Evolutionary conservation across 2,113 vertebrate species (phyloP).

Genomic region (Poecilia latipinna): DNA sequence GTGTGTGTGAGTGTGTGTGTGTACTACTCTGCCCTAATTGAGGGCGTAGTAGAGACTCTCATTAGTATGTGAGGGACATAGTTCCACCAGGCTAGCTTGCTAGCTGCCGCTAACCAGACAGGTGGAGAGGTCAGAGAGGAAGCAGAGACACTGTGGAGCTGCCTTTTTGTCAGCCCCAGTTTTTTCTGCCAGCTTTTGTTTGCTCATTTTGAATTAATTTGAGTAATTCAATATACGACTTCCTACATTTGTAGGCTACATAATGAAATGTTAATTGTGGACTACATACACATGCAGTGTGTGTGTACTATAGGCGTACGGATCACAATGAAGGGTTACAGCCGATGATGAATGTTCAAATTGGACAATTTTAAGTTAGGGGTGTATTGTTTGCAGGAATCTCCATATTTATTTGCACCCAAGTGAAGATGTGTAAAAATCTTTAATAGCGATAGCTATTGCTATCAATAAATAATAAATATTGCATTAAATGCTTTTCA

Average conservation of each 20-base stretch:
- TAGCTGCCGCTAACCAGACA: conserved; percentile 57
- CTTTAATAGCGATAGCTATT: too few species aligned
- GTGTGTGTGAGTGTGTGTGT: background rate
- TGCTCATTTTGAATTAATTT: conserved; percentile 41
- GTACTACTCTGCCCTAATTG: conserved; percentile 46
- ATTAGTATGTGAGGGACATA: conserved; percentile 68
- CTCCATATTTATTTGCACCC: background rate
- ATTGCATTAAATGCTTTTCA: too few species aligned
- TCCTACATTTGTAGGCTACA: background rate
- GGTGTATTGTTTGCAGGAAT: background rate
- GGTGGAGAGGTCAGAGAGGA: conserved; percentile 54
- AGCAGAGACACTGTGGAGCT: conserved; percentile 36
- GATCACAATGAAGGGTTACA: background rate
- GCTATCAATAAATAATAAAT: too few species aligned
- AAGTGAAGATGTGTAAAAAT: background rate
- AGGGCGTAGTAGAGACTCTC: conserved; percentile 51
- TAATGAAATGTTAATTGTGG: background rate
- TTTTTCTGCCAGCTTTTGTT: background rate
- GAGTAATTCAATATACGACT: background rate
- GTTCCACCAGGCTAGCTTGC: conserved; percentile 38
- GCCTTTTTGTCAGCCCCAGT: conserved; percentile 1
- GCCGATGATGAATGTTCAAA: background rate
- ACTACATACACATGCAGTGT: background rate
- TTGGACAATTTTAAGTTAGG: background rate
- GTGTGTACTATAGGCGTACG: background rate